Conservation (phyloP, 2,888 invertebrate species). For the Phoronis australis region DNA sequence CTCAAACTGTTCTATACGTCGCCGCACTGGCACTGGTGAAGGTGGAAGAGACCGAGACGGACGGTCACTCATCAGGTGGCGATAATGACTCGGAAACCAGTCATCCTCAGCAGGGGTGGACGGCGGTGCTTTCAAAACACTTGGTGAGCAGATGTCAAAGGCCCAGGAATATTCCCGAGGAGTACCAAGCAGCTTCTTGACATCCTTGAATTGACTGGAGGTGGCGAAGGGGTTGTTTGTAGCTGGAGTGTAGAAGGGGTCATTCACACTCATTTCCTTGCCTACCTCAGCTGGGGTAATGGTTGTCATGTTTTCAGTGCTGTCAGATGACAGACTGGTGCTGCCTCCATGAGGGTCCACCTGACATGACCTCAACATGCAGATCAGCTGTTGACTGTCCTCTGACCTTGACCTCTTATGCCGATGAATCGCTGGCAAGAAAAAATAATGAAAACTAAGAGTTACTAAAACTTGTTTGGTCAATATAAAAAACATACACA, state of each 20-base stretch:
- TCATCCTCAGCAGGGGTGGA: neutral
- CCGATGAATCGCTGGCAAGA: too few relatives aligned
- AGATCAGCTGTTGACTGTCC: neutral
- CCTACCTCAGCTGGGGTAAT: slow-evolving; percentile 65
- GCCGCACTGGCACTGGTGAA: slow-evolving; percentile 36
- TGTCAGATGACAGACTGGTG: too few relatives aligned
- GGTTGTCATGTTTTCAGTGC: too few relatives aligned
- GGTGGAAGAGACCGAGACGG: slow-evolving; percentile 32
- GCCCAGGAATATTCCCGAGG: slow-evolving; percentile 15
- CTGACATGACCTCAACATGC: too few relatives aligned
- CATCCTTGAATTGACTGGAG: slow-evolving; percentile 35
- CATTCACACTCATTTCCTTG: slow-evolving; percentile 69
- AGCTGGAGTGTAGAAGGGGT: slow-evolving; percentile 50
- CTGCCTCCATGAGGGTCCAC: too few relatives aligned
- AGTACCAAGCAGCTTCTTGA: slow-evolving; percentile 37
- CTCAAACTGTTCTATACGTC: slow-evolving; percentile 1
- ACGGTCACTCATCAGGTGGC: neutral
- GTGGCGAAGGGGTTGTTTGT: slow-evolving; percentile 39
- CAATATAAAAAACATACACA: too few relatives aligned
- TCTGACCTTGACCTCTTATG: neutral
- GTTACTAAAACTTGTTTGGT: too few relatives aligned
- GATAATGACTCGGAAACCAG: neutral
- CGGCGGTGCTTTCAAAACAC: neutral
- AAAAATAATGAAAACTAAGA: too few relatives aligned
- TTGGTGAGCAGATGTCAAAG: neutral